Conservation (phyloP, 2,888 invertebrate genomes). For the Beris morrisii region DNA sequence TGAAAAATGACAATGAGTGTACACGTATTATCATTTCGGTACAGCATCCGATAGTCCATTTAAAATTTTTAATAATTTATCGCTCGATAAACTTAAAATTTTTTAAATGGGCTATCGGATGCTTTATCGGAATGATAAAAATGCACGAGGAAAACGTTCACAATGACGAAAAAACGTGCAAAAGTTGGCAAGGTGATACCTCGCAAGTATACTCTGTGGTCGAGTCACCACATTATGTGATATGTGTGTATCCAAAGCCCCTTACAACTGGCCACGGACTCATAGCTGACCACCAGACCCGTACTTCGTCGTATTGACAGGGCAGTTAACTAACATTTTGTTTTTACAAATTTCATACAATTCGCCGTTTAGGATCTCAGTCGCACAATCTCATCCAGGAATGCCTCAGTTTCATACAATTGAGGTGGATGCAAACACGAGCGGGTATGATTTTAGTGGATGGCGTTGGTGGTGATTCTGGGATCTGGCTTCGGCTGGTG, state of each 20-base stretch:
- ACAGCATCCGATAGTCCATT: too few relatives aligned
- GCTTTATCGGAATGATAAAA: conserved; percentile 34
- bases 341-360: conserved; percentile 44
- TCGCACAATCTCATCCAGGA: too few relatives aligned
- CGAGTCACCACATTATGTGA: neutral
- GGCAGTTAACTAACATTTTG: conserved; percentile 43
- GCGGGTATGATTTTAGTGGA: too few relatives aligned
- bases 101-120: conserved; percentile 34
- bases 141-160: conserved; percentile 24
- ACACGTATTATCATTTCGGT: too few relatives aligned
- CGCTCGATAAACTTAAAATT: conserved; percentile 33
- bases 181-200: neutral
- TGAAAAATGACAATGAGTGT: too few relatives aligned
- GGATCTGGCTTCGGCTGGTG: too few relatives aligned
- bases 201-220: neutral
- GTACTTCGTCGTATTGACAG: conserved; percentile 41
- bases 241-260: neutral
- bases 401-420: too few relatives aligned
- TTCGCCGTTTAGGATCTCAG: conserved; percentile 30
- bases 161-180: conserved; percentile 1
- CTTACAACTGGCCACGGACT: neutral
- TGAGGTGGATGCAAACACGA: too few relatives aligned
- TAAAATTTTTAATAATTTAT: too few relatives aligned
- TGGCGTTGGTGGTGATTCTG: too few relatives aligned
- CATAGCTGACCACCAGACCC: conserved; percentile 37